These are phyloP conservation scores for Apteryx mantelli DNA, from an alignment of 2,113 vertebrate species.

Conservation along the genomic window DNA sequence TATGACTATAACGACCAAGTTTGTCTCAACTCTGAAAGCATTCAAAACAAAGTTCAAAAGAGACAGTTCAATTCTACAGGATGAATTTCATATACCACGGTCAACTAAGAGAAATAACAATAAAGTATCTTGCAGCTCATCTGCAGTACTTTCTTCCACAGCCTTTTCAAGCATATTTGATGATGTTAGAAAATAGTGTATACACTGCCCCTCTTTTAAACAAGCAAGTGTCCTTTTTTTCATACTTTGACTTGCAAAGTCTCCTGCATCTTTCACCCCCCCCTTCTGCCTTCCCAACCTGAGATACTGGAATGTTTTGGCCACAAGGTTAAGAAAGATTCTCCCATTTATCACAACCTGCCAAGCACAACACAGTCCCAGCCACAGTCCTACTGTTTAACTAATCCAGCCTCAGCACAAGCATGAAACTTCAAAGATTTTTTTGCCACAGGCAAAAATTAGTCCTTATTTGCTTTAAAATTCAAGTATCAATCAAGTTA, in stretches of 20 bases:
- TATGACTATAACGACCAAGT: not conserved
- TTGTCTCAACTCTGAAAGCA: not conserved
- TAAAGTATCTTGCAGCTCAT: not conserved
- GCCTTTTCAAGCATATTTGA: not conserved
- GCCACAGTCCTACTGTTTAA: conserved; percentile 45
- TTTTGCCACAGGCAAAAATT: conserved; percentile 72
- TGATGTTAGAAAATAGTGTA: not conserved
- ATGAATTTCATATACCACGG: not conserved
- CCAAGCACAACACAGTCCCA: conserved; percentile 72
- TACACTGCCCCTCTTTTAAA: not conserved
- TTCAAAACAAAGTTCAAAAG: not conserved
- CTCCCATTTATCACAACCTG: conserved; percentile 79
- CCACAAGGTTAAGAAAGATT: conserved; percentile 77
- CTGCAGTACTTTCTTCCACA: not conserved
- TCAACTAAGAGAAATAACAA: not conserved
- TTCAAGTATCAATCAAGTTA: conserved; percentile 73
- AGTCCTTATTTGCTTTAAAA: conserved; percentile 74
- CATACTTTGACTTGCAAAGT: not conserved
- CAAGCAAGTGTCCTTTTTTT: conserved; percentile 25
- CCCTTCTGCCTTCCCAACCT: not conserved
- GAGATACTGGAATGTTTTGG: conserved; percentile 76
- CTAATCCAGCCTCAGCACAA: conserved; percentile 67
- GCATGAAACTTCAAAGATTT: conserved; percentile 74
- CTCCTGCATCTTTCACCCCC: not conserved
- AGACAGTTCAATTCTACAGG: not conserved